These are phyloP conservation scores for Mohoua ochrocephala DNA, from an alignment of 2,113 vertebrate species.

Conservation along the genomic window DNA sequence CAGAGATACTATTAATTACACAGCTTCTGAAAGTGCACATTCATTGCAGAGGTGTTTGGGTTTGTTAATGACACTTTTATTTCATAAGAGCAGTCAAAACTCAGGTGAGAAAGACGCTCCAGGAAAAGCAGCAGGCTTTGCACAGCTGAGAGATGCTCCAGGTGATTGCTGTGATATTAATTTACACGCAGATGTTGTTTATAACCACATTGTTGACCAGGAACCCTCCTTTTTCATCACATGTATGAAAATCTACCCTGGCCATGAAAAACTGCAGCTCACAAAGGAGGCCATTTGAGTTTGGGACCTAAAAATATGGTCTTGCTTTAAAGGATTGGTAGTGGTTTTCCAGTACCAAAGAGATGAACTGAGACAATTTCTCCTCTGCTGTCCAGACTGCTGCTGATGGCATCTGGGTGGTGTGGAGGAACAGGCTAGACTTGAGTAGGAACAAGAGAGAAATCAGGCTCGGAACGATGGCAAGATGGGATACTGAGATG, in stretches of 20 bases:
- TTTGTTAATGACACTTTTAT: neutral
- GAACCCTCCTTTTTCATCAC: neutral
- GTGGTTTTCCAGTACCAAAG: neutral
- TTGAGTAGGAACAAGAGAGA: neutral
- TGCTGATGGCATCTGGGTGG: neutral
- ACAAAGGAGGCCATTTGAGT: neutral
- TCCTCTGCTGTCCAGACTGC: neutral
- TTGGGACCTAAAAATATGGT: neutral
- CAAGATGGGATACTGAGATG: neutral
- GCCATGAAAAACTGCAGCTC: neutral
- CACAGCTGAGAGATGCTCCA: neutral
- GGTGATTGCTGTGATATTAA: neutral
- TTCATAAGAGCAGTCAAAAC: neutral
- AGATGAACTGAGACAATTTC: neutral
- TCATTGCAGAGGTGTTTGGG: neutral
- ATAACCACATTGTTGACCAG: neutral
- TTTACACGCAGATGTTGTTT: neutral
- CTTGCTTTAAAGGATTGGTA: neutral
- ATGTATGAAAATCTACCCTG: neutral
- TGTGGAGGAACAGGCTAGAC: neutral
- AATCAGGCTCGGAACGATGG: fast-evolving
- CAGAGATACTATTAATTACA: neutral
- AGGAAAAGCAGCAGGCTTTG: neutral
- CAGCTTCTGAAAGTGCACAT: neutral
- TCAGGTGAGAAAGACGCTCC: neutral